A percentile compares a stretch with the other conserved stretches of the same genome.
Evolutionary conservation across 2,113 vertebrate species (phyloP).

Genomic region (Pycnonotus jocosus): DNA sequence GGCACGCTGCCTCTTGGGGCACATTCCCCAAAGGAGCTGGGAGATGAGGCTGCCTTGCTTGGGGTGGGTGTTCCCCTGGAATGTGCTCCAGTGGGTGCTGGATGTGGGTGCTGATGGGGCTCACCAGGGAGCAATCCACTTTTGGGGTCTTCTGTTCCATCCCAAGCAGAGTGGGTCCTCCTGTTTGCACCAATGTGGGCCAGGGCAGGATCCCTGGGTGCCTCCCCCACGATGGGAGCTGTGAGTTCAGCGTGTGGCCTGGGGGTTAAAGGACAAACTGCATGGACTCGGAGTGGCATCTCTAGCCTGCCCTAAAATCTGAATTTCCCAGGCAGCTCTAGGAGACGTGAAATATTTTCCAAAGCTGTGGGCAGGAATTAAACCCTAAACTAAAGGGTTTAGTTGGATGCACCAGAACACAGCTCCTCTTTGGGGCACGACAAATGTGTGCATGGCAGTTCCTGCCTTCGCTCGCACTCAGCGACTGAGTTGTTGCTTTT

Average conservation of each 20-base stretch:
- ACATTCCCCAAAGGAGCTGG: background rate
- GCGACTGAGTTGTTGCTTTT: background rate
- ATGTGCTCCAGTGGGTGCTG: fast-evolving
- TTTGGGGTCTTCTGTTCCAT: background rate
- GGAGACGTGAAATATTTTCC: background rate
- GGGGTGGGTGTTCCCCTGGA: fast-evolving
- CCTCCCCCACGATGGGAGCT: background rate
- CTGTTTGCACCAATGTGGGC: background rate
- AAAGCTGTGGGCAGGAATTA: background rate
- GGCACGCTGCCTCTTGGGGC: fast-evolving
- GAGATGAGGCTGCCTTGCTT: background rate
- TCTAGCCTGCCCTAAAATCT: background rate
- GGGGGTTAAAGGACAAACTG: background rate
- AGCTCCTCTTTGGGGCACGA: background rate
- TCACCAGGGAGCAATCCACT: background rate
- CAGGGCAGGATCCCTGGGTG: background rate
- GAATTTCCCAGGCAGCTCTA: background rate
- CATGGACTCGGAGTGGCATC: fast-evolving
- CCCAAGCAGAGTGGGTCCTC: background rate
- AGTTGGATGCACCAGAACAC: background rate
- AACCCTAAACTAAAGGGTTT: background rate
- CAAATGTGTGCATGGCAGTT: background rate
- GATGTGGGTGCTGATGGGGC: background rate
- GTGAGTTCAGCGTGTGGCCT: fast-evolving
- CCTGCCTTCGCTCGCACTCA: background rate